Base-by-base conservation (phyloP, 2,113 vertebrate species). In the Phaethornis superciliosus region DNA sequence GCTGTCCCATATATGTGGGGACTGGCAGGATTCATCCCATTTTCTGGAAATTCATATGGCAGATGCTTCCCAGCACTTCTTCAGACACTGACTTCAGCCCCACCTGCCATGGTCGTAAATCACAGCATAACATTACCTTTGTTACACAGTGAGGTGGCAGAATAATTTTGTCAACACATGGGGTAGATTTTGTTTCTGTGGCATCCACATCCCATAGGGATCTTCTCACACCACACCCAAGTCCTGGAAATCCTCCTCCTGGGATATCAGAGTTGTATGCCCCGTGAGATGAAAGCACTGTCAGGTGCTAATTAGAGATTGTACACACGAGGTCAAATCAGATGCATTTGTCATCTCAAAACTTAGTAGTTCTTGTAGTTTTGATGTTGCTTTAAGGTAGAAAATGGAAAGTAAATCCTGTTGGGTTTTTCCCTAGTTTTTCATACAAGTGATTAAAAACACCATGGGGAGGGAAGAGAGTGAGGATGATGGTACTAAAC, bases 381-480 rank as follows among this genome's bases (percentile, higher is more conserved):
- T 24, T 72, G 33, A 42, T 37, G n/a, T 59, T 54, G 27, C 33
- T 69, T 85, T 10, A 69, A 76, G 79, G 49, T 26, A 71, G 85
- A 55, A 91, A 85, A 44, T 16, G 32, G 37, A 8, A 68, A 49
- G 10, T 60, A 26, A 4, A 13, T 54, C 17, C 21, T 62, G 4
- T 60, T 8, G 5, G 27, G 4, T 5, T 12, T 69, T 62, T 87
- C 14, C 12, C 1, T 30, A 26, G 7, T 3, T 82, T 27, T 52
- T 81, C 14, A 18, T 14, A 1, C 17, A 35, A 60, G 23, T 51
- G 22, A 15, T 77, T 77, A 51, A 75, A 78, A 69, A 58, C 23
- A 59, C 37, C 1, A 0, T 15, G 13, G 11, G 7, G 6, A 65
- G 47, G 28, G 14, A 60, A 5, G 2, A 37, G 4, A 5, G 4